Evolutionary conservation across 2,113 vertebrate genomes (phyloP).

Genomic region (Ranitomeya imitator): DNA sequence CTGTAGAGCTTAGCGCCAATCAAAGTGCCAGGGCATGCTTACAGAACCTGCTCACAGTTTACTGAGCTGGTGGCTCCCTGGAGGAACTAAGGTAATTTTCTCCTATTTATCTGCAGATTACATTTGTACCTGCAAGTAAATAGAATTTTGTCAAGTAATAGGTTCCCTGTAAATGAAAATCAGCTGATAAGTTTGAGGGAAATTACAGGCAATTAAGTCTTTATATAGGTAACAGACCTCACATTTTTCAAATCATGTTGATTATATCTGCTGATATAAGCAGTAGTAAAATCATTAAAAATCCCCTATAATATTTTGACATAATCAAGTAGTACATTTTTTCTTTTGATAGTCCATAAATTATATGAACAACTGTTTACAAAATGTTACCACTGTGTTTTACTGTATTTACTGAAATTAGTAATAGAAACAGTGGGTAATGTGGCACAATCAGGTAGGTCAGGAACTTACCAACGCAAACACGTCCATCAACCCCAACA

Average conservation of each 20-base stretch:
- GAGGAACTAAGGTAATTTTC: too few relatives aligned
- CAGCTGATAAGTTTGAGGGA: not conserved
- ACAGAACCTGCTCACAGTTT: too few relatives aligned
- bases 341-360: not conserved
- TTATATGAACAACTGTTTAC: not conserved
- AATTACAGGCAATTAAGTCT: not conserved
- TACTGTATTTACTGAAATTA: not conserved
- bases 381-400: too few relatives aligned
- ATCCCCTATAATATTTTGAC: not conserved
- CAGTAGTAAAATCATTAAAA: not conserved
- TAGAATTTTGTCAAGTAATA: too few relatives aligned
- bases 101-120: too few relatives aligned
- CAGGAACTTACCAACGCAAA: slow-evolving; percentile 73
- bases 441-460: not conserved
- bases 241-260: not conserved
- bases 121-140: too few relatives aligned
- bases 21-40: too few relatives aligned
- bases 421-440: not conserved
- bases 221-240: not conserved
- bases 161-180: not conserved
- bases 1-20: too few relatives aligned
- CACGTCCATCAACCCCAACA: slow-evolving; percentile 75
- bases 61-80: too few relatives aligned
- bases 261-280: not conserved
- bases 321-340: not conserved